These are phyloP conservation scores for Tetropium fuscum DNA, from an alignment of 2,888 invertebrate species.

Conservation along the genomic window DNA sequence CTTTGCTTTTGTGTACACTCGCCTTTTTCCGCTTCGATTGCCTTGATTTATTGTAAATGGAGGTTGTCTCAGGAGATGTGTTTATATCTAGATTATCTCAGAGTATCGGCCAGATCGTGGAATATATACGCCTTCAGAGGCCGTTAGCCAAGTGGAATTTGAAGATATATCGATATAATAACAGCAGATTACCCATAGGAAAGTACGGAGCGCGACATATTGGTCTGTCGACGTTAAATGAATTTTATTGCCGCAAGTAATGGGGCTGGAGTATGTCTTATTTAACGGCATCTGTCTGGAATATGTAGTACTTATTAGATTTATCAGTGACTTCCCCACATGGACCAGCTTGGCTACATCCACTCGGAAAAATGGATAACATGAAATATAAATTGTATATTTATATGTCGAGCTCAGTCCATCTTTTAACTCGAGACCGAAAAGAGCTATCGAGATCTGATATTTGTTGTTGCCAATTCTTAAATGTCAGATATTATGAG, in stretches of 20 bases:
- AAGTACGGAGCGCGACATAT: background rate
- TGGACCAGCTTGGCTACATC: too few species aligned
- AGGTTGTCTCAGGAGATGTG: conserved; percentile 35
- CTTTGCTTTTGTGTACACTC: conserved; percentile 1
- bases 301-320: too few species aligned
- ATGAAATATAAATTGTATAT: too few species aligned
- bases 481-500: too few species aligned
- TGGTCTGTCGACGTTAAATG: conserved; percentile 1
- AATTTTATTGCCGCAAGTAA: conserved; percentile 4
- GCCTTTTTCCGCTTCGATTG: conserved; percentile 26
- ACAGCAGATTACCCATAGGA: conserved; percentile 1
- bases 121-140: conserved; percentile 18
- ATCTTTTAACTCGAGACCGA: too few species aligned
- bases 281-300: background rate
- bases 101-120: conserved; percentile 10
- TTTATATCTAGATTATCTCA: conserved; percentile 36
- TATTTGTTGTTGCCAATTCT: too few species aligned
- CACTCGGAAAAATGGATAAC: too few species aligned
- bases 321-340: too few species aligned
- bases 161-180: conserved; percentile 1
- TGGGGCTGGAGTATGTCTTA: background rate
- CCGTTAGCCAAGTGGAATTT: conserved; percentile 18
- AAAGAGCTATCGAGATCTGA: too few species aligned
- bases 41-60: conserved; percentile 41
- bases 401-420: too few species aligned